These are phyloP conservation scores for Papilio polytes DNA, from an alignment of 1,140 invertebrate genomes.

Conservation along the genomic window DNA sequence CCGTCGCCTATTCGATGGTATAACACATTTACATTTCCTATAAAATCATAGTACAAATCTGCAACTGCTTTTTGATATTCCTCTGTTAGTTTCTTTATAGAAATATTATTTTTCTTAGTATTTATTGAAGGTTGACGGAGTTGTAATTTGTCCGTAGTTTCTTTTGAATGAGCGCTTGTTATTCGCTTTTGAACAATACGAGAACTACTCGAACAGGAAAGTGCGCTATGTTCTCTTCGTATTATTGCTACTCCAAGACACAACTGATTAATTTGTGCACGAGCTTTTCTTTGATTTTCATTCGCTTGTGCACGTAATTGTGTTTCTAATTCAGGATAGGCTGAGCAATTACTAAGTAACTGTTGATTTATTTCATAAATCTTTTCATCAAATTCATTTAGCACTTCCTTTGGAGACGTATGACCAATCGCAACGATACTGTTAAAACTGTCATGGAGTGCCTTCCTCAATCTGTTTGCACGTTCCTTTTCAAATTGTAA, in stretches of 20 bases:
- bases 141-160: slow-evolving; percentile 27
- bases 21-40: slow-evolving; percentile 54
- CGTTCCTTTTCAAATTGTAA: slow-evolving; percentile 64
- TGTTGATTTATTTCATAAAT: slow-evolving; percentile 75
- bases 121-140: slow-evolving; percentile 36
- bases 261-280: slow-evolving; percentile 62
- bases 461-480: slow-evolving; percentile 54
- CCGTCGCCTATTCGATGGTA: slow-evolving; percentile 50
- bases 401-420: slow-evolving; percentile 58
- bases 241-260: slow-evolving; percentile 48
- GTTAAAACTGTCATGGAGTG: slow-evolving; percentile 64
- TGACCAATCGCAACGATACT: slow-evolving; percentile 56
- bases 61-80: slow-evolving; percentile 55
- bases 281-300: slow-evolving; percentile 50
- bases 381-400: slow-evolving; percentile 69
- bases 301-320: slow-evolving; percentile 61
- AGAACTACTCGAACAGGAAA: slow-evolving; percentile 41
- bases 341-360: slow-evolving; percentile 66
- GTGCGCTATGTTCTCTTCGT: slow-evolving; percentile 47
- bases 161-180: slow-evolving; percentile 43
- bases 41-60: slow-evolving; percentile 54
- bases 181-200: slow-evolving; percentile 42
- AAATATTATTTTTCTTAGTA: slow-evolving; percentile 53
- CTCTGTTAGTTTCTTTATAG: slow-evolving; percentile 53
- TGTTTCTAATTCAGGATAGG: slow-evolving; percentile 61